These are phyloP conservation scores for Tragelaphus scriptus DNA, from an alignment of 2,113 vertebrate species.

Conservation along the genomic window DNA sequence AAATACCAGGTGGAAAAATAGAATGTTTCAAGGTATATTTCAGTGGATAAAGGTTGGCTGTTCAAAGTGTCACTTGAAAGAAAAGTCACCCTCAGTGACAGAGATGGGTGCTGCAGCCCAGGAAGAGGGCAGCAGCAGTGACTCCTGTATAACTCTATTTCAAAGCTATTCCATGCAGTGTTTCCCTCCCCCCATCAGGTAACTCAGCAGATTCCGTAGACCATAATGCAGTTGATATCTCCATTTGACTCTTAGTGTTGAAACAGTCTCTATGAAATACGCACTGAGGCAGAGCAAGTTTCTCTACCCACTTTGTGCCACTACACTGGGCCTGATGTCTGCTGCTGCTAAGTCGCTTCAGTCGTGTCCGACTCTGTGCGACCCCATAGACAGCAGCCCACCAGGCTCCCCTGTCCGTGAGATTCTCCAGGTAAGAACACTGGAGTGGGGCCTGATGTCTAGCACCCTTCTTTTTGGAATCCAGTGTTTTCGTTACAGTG, in stretches of 20 bases:
- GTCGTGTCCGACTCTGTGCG: no score
- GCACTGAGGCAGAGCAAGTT: not conserved
- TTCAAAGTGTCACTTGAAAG: not conserved
- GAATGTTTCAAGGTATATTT: not conserved
- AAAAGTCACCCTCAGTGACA: not conserved
- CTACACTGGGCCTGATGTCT: not conserved
- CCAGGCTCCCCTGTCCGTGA: no score
- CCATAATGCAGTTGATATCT: not conserved
- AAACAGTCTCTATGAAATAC: not conserved
- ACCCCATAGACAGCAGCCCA: no score
- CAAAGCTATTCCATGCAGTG: not conserved
- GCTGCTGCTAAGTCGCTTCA: no score
- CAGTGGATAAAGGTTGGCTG: not conserved
- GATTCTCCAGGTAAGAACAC: no score
- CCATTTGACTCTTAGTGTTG: not conserved
- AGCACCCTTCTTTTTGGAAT: not conserved
- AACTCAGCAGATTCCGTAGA: not conserved
- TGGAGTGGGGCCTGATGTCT: not conserved
- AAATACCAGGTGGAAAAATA: slow-evolving; percentile 29
- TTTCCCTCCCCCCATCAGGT: no score
- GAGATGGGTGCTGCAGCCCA: not conserved
- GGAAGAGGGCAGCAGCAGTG: not conserved
- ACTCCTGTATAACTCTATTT: not conserved
- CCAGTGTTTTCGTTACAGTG: not conserved
- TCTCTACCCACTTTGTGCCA: not conserved